Evolutionary conservation across 2,888 invertebrate genomes (phyloP).

Genomic region (Serrognathus titanus): DNA sequence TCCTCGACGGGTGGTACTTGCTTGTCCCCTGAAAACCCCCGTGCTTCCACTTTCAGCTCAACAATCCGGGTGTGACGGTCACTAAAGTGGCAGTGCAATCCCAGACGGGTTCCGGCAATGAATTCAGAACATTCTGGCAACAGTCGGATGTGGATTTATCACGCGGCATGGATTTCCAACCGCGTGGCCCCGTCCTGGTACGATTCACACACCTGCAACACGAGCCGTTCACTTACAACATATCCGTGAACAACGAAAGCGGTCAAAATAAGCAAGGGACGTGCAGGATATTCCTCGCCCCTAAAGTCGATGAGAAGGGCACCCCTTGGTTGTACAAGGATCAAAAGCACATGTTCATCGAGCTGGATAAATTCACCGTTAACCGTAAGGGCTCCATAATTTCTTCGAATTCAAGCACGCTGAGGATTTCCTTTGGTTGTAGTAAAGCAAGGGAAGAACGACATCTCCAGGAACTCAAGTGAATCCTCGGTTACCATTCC

Average conservation of each 20-base stretch:
- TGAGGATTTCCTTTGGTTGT: slow-evolving; percentile 24
- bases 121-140: slow-evolving; percentile 72
- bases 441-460: slow-evolving; percentile 66
- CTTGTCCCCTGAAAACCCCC: no score
- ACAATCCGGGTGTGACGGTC: slow-evolving; percentile 62
- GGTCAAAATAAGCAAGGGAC: slow-evolving; percentile 57
- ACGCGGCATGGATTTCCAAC: slow-evolving; percentile 78
- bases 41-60: slow-evolving; percentile 49
- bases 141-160: slow-evolving; percentile 73
- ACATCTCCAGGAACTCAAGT: slow-evolving; percentile 59
- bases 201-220: slow-evolving; percentile 78
- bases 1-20: no score
- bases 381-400: slow-evolving; percentile 50
- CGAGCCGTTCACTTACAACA: slow-evolving; percentile 62
- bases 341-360: slow-evolving; percentile 58
- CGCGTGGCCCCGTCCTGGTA: slow-evolving; percentile 69
- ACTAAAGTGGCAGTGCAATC: slow-evolving; percentile 55
- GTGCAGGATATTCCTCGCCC: slow-evolving; percentile 68
- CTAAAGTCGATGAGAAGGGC: slow-evolving; percentile 62
- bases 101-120: slow-evolving; percentile 41
- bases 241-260: slow-evolving; percentile 48
- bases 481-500: slow-evolving; percentile 79
- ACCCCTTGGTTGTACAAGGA: slow-evolving; percentile 45
- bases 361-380: slow-evolving; percentile 69
- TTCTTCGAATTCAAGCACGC: slow-evolving; percentile 4